These are phyloP conservation scores for Macrotus californicus DNA, from an alignment of 2,113 vertebrate species.

Conservation along the genomic window DNA sequence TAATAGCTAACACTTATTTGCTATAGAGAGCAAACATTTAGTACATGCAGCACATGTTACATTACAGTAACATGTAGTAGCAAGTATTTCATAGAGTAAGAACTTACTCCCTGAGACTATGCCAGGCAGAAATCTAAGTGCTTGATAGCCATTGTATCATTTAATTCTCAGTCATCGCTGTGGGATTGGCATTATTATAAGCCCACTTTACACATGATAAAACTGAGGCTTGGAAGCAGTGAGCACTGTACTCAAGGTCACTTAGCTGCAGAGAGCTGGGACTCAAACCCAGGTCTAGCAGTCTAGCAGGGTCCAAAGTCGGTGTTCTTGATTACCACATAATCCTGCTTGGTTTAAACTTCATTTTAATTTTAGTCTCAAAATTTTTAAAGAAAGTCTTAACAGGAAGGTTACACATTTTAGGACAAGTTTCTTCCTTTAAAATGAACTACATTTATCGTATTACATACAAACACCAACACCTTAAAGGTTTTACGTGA, in stretches of 20 bases:
- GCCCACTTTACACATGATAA: conserved; percentile 23
- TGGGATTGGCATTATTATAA: background rate
- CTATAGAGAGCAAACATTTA: background rate
- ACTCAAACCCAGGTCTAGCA: background rate
- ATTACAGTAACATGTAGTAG: background rate
- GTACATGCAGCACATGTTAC: background rate
- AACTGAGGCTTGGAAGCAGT: background rate
- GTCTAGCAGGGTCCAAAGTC: background rate
- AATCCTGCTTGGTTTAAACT: background rate
- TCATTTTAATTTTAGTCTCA: conserved; percentile 27
- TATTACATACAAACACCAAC: conserved; percentile 19
- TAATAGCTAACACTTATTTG: background rate
- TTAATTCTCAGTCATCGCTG: conserved; percentile 12
- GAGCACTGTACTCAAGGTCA: conserved; percentile 16
- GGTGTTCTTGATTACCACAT: background rate
- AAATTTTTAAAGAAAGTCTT: background rate
- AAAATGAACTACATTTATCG: conserved; percentile 19
- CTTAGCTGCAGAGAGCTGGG: background rate
- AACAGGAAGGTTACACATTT: conserved; percentile 1
- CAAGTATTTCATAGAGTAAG: conserved; percentile 1
- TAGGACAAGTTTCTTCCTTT: conserved; percentile 1
- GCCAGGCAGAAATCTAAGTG: background rate
- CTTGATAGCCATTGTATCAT: background rate
- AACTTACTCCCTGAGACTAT: background rate
- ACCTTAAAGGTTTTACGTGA: conserved; percentile 8